Conservation (phyloP, 2,797 vertebrate species). For the Syngnathus rostellatus region DNA sequence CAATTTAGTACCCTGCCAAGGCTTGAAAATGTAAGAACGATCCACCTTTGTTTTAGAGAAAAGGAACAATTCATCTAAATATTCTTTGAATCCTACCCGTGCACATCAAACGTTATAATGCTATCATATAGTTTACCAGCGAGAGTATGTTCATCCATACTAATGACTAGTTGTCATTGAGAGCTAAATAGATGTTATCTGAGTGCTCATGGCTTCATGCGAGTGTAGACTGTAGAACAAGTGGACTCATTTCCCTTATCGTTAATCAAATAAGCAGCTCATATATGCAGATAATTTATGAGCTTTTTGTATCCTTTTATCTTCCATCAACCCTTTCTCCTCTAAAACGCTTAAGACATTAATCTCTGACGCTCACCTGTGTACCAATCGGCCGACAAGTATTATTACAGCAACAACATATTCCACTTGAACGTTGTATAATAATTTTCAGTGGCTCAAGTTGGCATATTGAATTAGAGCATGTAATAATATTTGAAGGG, state of each 20-base stretch:
- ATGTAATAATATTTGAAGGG: no score
- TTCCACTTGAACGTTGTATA: slow-evolving; percentile 13
- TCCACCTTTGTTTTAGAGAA: slow-evolving; percentile 15
- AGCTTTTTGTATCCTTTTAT: slow-evolving; percentile 60
- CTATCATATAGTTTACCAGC: slow-evolving; percentile 37
- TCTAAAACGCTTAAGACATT: slow-evolving; percentile 56
- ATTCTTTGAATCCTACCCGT: slow-evolving; percentile 39
- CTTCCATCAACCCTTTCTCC: slow-evolving; percentile 58
- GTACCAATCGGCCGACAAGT: slow-evolving; percentile 30
- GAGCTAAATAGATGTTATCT: slow-evolving; percentile 58
- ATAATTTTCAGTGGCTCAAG: neutral
- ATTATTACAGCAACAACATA: slow-evolving; percentile 22
- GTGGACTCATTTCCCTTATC: slow-evolving; percentile 63
- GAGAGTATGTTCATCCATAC: slow-evolving; percentile 41
- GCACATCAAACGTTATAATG: slow-evolving; percentile 50
- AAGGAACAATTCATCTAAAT: slow-evolving; percentile 27
- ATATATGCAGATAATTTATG: slow-evolving; percentile 63
- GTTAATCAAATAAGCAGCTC: slow-evolving; percentile 64
- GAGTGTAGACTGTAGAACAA: slow-evolving; percentile 49
- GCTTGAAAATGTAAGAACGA: neutral
- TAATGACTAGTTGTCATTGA: slow-evolving; percentile 57
- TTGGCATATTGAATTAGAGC: neutral
- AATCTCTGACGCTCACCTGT: slow-evolving; percentile 58
- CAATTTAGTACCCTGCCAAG: slow-evolving; percentile 16
- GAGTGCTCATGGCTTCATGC: slow-evolving; percentile 38